phyloP scores from a whole-genome alignment of 2,113 vertebrate species.

The Tringa solitaria region DNA sequence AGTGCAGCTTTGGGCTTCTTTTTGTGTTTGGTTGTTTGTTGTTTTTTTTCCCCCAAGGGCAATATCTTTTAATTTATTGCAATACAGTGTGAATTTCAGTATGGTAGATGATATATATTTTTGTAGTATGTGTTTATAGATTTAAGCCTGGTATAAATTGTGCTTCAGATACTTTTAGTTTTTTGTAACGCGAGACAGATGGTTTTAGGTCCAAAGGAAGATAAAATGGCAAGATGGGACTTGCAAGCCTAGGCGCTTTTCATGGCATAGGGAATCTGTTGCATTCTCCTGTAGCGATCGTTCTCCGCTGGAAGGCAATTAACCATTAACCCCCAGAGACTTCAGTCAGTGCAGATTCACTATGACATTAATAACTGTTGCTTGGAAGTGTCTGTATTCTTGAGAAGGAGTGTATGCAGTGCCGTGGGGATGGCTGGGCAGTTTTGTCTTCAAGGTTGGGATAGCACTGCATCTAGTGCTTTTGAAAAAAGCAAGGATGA shows the following conservation, averaged over 20 bases:
- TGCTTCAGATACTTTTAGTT: background rate
- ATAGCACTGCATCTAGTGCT: background rate
- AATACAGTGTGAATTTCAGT: background rate
- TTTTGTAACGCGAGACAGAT: background rate
- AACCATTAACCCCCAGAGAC: background rate
- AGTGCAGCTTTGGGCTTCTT: background rate
- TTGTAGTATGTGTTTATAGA: background rate
- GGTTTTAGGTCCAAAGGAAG: background rate
- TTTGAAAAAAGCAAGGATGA: background rate
- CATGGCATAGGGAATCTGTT: background rate
- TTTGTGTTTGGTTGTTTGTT: too few relatives aligned
- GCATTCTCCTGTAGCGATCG: background rate
- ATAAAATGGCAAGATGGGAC: background rate
- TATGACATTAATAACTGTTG: background rate
- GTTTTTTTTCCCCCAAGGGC: background rate
- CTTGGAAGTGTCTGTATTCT: rapidly evolving
- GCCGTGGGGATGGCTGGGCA: background rate
- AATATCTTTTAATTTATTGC: background rate
- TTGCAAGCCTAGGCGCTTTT: background rate
- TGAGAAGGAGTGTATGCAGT: rapidly evolving
- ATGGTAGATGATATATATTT: background rate
- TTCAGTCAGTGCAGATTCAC: background rate
- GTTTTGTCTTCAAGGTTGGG: background rate
- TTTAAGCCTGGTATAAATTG: background rate
- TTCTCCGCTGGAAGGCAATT: background rate